Percentiles rank a stretch among this genome's conserved stretches.
These are phyloP conservation scores for Drosophila barbarae DNA, from an alignment of 2,888 invertebrate genomes.

Conservation along the genomic window DNA sequence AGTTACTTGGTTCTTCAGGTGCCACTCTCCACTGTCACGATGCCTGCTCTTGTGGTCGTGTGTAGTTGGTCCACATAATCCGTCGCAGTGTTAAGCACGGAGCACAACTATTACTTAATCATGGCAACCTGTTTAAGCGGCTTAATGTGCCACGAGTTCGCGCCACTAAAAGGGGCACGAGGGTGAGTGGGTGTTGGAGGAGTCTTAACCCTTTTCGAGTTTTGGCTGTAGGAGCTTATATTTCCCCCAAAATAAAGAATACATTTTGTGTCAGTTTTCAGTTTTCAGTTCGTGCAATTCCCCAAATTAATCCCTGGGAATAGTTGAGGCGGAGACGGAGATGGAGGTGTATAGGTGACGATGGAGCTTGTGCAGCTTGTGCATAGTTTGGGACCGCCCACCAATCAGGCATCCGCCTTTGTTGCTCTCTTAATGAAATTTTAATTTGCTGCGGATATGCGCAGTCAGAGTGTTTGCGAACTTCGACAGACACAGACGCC, in stretches of 20 bases:
- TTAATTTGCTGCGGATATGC: constrained; percentile 77
- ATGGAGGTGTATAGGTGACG: neutral
- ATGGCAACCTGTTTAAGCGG: constrained; percentile 71
- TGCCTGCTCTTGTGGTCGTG: constrained; percentile 17
- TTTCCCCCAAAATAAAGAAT: neutral
- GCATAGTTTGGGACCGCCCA: neutral
- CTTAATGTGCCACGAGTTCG: constrained; percentile 60
- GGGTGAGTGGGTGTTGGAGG: neutral
- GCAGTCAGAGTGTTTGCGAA: constrained; percentile 68
- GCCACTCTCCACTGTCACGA: constrained; percentile 6
- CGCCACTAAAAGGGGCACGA: constrained; percentile 7
- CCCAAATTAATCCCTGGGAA: constrained; percentile 27
- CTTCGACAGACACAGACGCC: constrained; percentile 51
- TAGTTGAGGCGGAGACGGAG: constrained; percentile 5
- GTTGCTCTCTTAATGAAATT: constrained; percentile 70
- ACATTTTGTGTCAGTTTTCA: neutral
- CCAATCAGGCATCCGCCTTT: constrained; percentile 50
- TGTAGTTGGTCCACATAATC: constrained; percentile 50
- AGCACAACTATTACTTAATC: constrained; percentile 69
- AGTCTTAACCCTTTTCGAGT: neutral
- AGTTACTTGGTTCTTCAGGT: neutral
- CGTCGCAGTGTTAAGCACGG: constrained; percentile 58
- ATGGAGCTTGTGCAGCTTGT: neutral
- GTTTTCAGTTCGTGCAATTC: neutral
- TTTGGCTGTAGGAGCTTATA: neutral